phyloP scores from a whole-genome alignment of 2,113 vertebrate species.

The Calonectris borealis region DNA sequence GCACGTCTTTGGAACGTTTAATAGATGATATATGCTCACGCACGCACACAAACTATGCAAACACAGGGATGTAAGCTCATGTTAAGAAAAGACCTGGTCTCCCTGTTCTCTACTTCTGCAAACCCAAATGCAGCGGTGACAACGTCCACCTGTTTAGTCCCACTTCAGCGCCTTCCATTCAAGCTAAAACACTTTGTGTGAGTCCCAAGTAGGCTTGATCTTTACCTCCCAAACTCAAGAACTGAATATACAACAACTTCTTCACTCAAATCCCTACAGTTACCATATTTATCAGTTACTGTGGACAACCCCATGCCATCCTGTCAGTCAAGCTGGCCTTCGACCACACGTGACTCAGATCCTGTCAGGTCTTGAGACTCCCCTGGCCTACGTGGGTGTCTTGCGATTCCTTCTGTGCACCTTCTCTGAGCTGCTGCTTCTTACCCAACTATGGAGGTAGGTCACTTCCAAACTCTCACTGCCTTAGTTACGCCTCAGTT shows the following conservation, averaged over 20 bases:
- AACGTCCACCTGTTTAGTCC: not conserved
- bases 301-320: not conserved
- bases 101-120: not conserved
- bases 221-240: not conserved
- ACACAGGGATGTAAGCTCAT: not conserved
- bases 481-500: not conserved
- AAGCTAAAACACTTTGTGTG: not conserved
- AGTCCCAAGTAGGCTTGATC: not conserved
- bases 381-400: not conserved
- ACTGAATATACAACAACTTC: not conserved
- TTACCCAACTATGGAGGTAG: not conserved
- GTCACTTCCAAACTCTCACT: not conserved
- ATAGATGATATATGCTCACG: not conserved
- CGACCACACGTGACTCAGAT: not conserved
- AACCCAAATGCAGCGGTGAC: not conserved
- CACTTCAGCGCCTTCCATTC: not conserved
- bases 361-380: not conserved
- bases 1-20: not conserved
- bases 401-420: fast-evolving
- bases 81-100: not conserved
- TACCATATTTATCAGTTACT: not conserved
- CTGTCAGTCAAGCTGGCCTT: not conserved
- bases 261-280: not conserved
- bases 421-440: not conserved
- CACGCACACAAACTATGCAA: not conserved